Percentiles rank a stretch among this genome's conserved stretches.
These are phyloP conservation scores for Gadus macrocephalus DNA, from an alignment of 2,113 vertebrate genomes.

Conservation along the genomic window DNA sequence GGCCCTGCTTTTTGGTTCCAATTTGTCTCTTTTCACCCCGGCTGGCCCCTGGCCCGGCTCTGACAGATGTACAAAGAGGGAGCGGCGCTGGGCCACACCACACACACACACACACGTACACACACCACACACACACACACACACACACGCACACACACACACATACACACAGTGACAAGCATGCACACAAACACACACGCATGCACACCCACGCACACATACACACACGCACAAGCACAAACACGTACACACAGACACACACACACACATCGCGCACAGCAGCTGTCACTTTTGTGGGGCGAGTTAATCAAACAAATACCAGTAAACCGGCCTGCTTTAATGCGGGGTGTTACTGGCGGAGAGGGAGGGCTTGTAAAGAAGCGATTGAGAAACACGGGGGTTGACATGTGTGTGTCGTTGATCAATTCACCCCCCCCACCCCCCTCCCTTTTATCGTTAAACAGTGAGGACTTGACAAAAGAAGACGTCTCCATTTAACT, in stretches of 20 bases:
- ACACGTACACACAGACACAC: too few relatives aligned
- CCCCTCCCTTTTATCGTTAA: slow-evolving; percentile 29
- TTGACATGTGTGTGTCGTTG: slow-evolving; percentile 51
- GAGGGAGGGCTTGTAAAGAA: background rate
- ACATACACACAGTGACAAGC: too few relatives aligned
- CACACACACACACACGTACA: slow-evolving; percentile 79
- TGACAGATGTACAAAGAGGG: slow-evolving; percentile 99
- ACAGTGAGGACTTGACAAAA: slow-evolving; percentile 49
- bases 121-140: too few relatives aligned
- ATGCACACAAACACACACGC: too few relatives aligned
- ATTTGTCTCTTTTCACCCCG: slow-evolving; percentile 99
- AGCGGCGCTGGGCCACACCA: slow-evolving; percentile 91
- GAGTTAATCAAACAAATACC: slow-evolving; percentile 99
- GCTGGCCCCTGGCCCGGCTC: slow-evolving; percentile 91
- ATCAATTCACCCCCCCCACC: slow-evolving; percentile 14
- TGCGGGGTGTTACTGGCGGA: slow-evolving; percentile 50
- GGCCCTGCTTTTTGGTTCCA: slow-evolving; percentile 99
- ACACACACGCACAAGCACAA: too few relatives aligned
- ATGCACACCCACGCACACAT: too few relatives aligned
- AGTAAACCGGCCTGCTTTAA: slow-evolving; percentile 95
- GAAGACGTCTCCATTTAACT: slow-evolving; percentile 60
- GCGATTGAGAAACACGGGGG: slow-evolving; percentile 30
- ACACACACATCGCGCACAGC: slow-evolving; percentile 51
- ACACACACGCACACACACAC: too few relatives aligned
- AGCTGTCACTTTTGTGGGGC: slow-evolving; percentile 99